Conservation (phyloP, 37 sponge, comb jelly and placozoan genomes). For the Theonella swinhoei region DNA sequence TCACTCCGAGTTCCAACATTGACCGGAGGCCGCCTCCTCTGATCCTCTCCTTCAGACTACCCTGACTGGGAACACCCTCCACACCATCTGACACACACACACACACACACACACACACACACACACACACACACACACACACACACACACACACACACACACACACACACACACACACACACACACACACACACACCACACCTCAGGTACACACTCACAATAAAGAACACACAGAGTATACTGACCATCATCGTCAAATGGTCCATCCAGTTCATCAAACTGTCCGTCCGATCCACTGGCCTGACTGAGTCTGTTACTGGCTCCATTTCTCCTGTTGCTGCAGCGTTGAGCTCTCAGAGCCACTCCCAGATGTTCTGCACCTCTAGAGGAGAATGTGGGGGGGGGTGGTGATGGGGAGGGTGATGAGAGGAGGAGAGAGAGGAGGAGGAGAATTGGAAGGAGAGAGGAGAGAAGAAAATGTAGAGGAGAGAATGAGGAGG, state of each 20-base stretch:
- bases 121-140: slow-evolving; percentile 30
- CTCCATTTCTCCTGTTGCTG: not conserved
- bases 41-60: slow-evolving; percentile 26
- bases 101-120: slow-evolving; percentile 41
- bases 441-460: not conserved
- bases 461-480: not conserved
- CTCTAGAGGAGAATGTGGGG: too few relatives aligned
- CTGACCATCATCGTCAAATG: not conserved
- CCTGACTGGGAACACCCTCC: not conserved
- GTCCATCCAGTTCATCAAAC: not conserved
- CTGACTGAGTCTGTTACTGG: not conserved
- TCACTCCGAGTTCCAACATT: slow-evolving; percentile 30
- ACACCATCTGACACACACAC: slow-evolving; percentile 47
- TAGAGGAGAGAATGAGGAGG: not conserved
- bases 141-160: slow-evolving; percentile 47
- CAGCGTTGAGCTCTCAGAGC: slow-evolving; percentile 27
- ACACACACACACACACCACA: slow-evolving; percentile 58
- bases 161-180: slow-evolving; percentile 45
- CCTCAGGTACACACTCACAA: slow-evolving; percentile 61
- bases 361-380: slow-evolving; percentile 47
- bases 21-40: not conserved
- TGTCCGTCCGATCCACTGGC: not conserved
- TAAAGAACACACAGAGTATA: slow-evolving; percentile 44
- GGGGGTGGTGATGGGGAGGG: not conserved
- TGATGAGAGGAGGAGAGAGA: not conserved